Percentiles rank a stretch among this genome's conserved stretches.
Evolutionary conservation across 2,888 invertebrate genomes (phyloP).

Genomic region (Latheticus oryzae): DNA sequence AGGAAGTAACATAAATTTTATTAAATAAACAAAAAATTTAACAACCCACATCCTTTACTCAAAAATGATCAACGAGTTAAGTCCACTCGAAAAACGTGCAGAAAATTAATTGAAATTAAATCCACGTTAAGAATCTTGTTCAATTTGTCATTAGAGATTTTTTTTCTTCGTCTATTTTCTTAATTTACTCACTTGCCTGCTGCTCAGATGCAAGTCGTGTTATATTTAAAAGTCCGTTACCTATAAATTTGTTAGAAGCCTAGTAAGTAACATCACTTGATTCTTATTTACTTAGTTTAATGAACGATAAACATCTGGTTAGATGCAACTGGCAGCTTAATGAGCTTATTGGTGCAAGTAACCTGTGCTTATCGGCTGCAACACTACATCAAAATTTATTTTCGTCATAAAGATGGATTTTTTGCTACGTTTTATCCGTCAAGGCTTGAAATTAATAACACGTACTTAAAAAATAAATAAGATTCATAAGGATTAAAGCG

Average conservation of each 20-base stretch:
- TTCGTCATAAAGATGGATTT: background rate
- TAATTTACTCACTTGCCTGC: background rate
- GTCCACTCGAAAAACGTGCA: constrained; percentile 1
- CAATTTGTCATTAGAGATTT: constrained; percentile 14
- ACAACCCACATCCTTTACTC: background rate
- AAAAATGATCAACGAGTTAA: constrained; percentile 6
- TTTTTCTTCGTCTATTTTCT: background rate
- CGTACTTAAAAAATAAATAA: no score
- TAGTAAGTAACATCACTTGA: constrained; percentile 11
- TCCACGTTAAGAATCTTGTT: background rate
- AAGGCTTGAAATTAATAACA: no score
- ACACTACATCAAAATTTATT: constrained; percentile 10
- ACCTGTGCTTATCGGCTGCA: constrained; percentile 1
- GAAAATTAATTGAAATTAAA: no score
- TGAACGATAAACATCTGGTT: constrained; percentile 22
- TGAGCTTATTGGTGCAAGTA: constrained; percentile 17
- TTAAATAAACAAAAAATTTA: constrained; percentile 9
- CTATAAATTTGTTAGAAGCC: constrained; percentile 18
- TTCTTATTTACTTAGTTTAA: constrained; percentile 26
- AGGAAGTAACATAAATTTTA: constrained; percentile 19
- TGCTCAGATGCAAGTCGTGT: constrained; percentile 3
- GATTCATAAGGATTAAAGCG: no score
- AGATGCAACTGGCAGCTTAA: constrained; percentile 18
- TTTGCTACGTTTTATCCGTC: background rate
- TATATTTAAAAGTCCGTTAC: constrained; percentile 21